Evolutionary conservation across 1,140 invertebrate species (phyloP).

Genomic region (Drosophila cardini): DNA sequence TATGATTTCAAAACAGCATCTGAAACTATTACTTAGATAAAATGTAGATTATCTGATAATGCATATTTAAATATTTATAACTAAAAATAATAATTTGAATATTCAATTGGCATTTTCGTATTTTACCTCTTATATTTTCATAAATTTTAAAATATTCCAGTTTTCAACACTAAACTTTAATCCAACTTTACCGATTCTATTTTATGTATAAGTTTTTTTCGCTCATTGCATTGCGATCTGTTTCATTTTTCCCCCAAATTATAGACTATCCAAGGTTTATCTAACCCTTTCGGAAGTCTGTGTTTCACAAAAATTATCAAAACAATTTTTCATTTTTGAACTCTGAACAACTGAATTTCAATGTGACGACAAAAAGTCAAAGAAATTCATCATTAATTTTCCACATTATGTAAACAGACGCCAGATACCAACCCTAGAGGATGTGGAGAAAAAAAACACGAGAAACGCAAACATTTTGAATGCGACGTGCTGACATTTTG

Average conservation of each 20-base stretch:
- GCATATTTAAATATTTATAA: too few relatives aligned
- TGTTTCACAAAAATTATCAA: slow-evolving; percentile 35
- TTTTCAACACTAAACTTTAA: too few relatives aligned
- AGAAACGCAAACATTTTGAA: slow-evolving; percentile 64
- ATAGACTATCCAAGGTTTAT: slow-evolving; percentile 1
- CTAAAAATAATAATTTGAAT: too few relatives aligned
- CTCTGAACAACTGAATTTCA: slow-evolving; percentile 45
- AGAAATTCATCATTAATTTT: slow-evolving; percentile 79
- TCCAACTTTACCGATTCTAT: too few relatives aligned
- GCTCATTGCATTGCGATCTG: too few relatives aligned
- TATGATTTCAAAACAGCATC: too few relatives aligned
- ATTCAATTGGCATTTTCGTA: too few relatives aligned
- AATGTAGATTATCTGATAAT: too few relatives aligned
- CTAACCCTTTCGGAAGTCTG: slow-evolving; percentile 2
- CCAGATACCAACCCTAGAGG: slow-evolving; percentile 12
- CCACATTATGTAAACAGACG: slow-evolving; percentile 75
- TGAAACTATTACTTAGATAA: too few relatives aligned
- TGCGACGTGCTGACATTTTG: slow-evolving; percentile 73
- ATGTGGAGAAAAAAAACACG: slow-evolving; percentile 16
- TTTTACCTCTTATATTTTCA: too few relatives aligned
- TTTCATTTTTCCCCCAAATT: neutral
- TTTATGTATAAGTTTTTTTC: too few relatives aligned
- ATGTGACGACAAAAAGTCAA: slow-evolving; percentile 54
- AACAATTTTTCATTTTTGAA: slow-evolving; percentile 72
- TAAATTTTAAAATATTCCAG: too few relatives aligned